These are phyloP conservation scores for Sardina pilchardus DNA, from an alignment of 2,113 vertebrate species.

Conservation along the genomic window DNA sequence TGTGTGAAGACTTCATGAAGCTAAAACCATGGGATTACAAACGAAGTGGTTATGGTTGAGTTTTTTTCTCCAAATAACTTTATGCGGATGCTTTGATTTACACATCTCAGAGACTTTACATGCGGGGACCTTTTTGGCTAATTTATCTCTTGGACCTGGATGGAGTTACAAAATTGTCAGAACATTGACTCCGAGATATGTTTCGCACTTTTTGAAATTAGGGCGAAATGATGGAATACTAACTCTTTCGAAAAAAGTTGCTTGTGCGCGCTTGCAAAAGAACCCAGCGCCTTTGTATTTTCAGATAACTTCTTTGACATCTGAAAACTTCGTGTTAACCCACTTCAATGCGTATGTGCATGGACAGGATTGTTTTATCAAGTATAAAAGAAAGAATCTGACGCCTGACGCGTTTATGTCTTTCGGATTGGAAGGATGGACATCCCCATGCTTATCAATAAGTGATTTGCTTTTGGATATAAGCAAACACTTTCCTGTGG, in stretches of 20 bases:
- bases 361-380: slow-evolving; percentile 48
- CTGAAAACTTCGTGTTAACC: slow-evolving; percentile 40
- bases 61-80: slow-evolving; percentile 44
- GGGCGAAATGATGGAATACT: slow-evolving; percentile 47
- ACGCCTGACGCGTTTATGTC: slow-evolving; percentile 42
- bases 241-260: slow-evolving; percentile 43
- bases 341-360: slow-evolving; percentile 52
- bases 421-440: slow-evolving; percentile 29
- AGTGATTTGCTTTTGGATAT: slow-evolving; percentile 40
- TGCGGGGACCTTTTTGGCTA: slow-evolving; percentile 52
- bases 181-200: slow-evolving; percentile 39
- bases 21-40: slow-evolving; percentile 53
- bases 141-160: slow-evolving; percentile 62
- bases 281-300: slow-evolving; percentile 53
- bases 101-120: slow-evolving; percentile 53
- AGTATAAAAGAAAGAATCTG: slow-evolving; percentile 37
- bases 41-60: slow-evolving; percentile 51
- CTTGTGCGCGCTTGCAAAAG: slow-evolving; percentile 49
- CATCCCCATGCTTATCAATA: slow-evolving; percentile 35
- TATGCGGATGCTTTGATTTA: slow-evolving; percentile 57
- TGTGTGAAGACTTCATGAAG: slow-evolving; percentile 34
- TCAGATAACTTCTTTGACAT: slow-evolving; percentile 34
- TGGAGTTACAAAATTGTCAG: slow-evolving; percentile 62
- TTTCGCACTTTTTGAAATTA: slow-evolving; percentile 41
- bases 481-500: slow-evolving; percentile 44